Conservation (phyloP, 2,113 vertebrate genomes). For the Mastomys coucha region DNA sequence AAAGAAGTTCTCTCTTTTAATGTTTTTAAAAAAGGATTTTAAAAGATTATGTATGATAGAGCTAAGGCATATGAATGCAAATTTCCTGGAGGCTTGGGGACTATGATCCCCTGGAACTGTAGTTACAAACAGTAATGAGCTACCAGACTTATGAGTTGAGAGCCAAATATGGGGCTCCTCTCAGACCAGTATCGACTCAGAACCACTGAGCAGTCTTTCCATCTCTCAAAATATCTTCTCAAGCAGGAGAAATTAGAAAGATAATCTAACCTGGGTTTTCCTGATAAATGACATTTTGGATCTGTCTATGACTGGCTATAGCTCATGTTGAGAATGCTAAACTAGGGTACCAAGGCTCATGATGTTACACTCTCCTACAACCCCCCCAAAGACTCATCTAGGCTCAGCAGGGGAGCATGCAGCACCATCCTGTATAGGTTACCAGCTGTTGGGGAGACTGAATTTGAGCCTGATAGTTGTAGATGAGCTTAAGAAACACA, state of each 20-base stretch:
- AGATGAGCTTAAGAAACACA: not conserved
- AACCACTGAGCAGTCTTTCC: not conserved
- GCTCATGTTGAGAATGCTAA: not conserved
- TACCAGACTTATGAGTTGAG: not conserved
- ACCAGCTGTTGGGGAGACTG: not conserved
- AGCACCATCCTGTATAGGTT: too few relatives aligned
- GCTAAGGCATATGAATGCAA: not conserved
- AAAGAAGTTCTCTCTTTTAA: not conserved
- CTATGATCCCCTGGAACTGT: too few relatives aligned
- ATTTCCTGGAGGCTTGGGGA: not conserved
- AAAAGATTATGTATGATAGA: not conserved
- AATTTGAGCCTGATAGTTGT: not conserved
- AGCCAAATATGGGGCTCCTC: not conserved
- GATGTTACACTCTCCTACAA: not conserved
- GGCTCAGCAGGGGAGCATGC: not conserved
- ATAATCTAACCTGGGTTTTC: not conserved
- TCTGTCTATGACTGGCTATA: not conserved
- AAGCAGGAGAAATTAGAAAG: not conserved
- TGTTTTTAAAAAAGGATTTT: not conserved
- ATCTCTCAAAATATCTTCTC: not conserved
- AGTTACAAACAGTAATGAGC: not conserved
- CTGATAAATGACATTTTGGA: not conserved
- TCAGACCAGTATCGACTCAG: not conserved
- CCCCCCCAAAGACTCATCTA: not conserved
- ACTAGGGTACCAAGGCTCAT: not conserved